Evolutionary conservation across 1,140 invertebrate species (phyloP), one percentile per base, ranked within the genome.

Genomic region (Vanessa atalanta): DNA sequence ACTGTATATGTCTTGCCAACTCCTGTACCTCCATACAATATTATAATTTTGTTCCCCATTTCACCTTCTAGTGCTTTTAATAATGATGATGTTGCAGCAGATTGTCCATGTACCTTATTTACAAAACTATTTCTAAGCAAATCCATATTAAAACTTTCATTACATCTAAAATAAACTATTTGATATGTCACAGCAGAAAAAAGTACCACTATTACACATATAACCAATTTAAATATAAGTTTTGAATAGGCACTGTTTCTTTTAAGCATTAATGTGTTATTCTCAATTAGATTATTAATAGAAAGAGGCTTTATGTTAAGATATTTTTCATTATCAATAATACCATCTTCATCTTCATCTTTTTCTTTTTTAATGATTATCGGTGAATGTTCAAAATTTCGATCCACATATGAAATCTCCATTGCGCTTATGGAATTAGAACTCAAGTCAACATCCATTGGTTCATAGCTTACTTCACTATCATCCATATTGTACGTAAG

Each of bases 391-490:
- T 53, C 48, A 14, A 65, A 48, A 55, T n/a, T 31, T 20, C 16
- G n/a, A 15, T 70, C 66, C 16, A 47, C 47, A 53, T 82, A 84
- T 53, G 88, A 89, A 76, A 88, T 84, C 63, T 91, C 87, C 87
- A 89, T 89, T 15, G 79, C 77, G 68, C 70, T 81, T 23, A 75
- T 57, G n/a, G 90, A 91, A 77, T 83, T 82, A 31, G 77, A 60
- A 73, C 89, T 93, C 53, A 86, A 66, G 80, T 93, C 91, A 64
- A 93, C 75, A 71, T 93, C 91, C 91, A 93, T 93, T 12, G 91
- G 85, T 69, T 93, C 91, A 71, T 71, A 86, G 78, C 83, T 88
- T 64, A 75, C 76, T 60, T 86, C 71, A 37, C 69, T 69, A 51
- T 82, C 76, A 61, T 82, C 80, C 80, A 75, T 79, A 12, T 23